Percentiles rank a stretch among this genome's conserved stretches.
These are phyloP conservation scores for Pterophyllum scalare DNA, from an alignment of 2,113 vertebrate genomes.

Conservation along the genomic window DNA sequence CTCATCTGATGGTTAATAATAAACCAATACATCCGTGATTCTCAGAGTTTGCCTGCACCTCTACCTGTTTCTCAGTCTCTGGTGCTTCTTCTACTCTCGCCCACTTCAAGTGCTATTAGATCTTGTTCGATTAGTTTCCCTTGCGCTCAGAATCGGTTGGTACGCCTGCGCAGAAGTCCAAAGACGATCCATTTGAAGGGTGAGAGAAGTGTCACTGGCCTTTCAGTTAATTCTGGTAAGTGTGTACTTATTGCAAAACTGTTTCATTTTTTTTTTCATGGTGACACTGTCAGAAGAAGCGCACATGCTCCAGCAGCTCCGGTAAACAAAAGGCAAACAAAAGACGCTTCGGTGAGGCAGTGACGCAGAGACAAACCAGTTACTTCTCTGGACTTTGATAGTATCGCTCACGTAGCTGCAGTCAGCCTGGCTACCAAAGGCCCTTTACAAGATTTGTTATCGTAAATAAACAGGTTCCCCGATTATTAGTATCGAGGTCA, in stretches of 20 bases:
- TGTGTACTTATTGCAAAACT: not conserved
- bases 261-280: not conserved
- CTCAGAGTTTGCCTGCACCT: not conserved
- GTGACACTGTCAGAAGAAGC: not conserved
- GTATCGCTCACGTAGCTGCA: not conserved
- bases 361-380: not conserved
- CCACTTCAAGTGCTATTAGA: not conserved
- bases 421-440: accelerated
- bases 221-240: conserved; percentile 43
- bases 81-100: not conserved
- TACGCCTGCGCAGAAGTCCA: conserved; percentile 34
- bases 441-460: not conserved
- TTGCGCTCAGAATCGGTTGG: conserved; percentile 4
- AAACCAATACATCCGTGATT: conserved; percentile 6
- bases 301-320: accelerated
- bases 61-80: not conserved
- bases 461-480: not conserved
- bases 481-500: conserved; percentile 26
- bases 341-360: too few species aligned
- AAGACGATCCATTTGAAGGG: too few species aligned
- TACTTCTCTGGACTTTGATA: not conserved
- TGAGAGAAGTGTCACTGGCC: not conserved
- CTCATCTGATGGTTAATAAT: not conserved
- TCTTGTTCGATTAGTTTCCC: conserved; percentile 47
- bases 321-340: not conserved